Percentiles rank a stretch among this genome's conserved stretches.
These are phyloP conservation scores for Botia almorhae DNA, from an alignment of 2,797 vertebrate species.

Conservation along the genomic window DNA sequence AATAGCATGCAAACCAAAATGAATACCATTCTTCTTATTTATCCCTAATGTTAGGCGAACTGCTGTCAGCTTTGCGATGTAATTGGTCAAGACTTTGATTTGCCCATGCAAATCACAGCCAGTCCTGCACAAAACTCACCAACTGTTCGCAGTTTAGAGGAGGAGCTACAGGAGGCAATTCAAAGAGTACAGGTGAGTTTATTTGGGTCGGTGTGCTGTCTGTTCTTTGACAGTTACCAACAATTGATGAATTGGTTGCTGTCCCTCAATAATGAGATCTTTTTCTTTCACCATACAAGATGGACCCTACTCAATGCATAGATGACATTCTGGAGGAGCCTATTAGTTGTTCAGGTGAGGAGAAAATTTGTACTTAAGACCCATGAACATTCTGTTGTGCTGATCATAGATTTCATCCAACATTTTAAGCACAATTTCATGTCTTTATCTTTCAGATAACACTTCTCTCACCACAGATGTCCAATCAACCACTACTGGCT, in stretches of 20 bases:
- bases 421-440: constrained; percentile 29
- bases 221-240: constrained; percentile 5
- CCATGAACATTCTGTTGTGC: constrained; percentile 13
- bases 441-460: constrained; percentile 62
- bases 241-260: constrained; percentile 32
- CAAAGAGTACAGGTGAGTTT: constrained; percentile 86
- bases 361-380: background rate
- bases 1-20: background rate
- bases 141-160: constrained; percentile 82
- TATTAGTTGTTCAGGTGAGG: constrained; percentile 74
- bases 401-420: background rate
- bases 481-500: constrained; percentile 64
- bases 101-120: constrained; percentile 86
- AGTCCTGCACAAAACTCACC: constrained; percentile 74
- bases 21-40: background rate
- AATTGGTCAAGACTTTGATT: constrained; percentile 84
- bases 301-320: constrained; percentile 86
- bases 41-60: constrained; percentile 69
- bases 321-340: constrained; percentile 88
- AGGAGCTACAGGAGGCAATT: constrained; percentile 91
- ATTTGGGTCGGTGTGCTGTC: constrained; percentile 7
- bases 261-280: constrained; percentile 26
- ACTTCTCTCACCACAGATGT: constrained; percentile 60
- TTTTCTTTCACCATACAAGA: constrained; percentile 69
- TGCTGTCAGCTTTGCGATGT: constrained; percentile 79